A percentile compares a stretch with the other conserved stretches of the same genome.
phyloP scores from a whole-genome alignment of 1,140 invertebrate genomes.

The Lordiphosa mommai region DNA sequence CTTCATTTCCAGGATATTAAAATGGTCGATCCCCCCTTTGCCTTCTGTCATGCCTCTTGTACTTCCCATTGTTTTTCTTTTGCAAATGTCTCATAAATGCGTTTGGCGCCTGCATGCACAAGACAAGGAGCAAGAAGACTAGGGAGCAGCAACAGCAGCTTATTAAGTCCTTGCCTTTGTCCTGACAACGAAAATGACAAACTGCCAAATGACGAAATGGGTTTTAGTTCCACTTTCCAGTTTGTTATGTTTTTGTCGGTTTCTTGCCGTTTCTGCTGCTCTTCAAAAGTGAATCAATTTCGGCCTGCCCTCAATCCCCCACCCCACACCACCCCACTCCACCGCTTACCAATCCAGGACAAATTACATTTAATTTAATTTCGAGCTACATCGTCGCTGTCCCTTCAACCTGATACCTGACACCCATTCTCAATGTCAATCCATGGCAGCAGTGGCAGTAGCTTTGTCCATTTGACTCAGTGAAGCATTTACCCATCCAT shows the following conservation, averaged over 20 bases:
- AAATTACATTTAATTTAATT: slow-evolving; percentile 77
- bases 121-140: background rate
- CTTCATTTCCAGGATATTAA: no score
- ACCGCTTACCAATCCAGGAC: slow-evolving; percentile 38
- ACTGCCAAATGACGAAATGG: slow-evolving; percentile 18
- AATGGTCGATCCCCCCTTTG: no score
- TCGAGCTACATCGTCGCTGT: slow-evolving; percentile 8
- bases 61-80: background rate
- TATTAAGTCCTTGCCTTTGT: slow-evolving; percentile 35
- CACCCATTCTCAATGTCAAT: slow-evolving; percentile 29
- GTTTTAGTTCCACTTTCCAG: slow-evolving; percentile 3
- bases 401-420: slow-evolving; percentile 13
- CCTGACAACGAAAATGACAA: slow-evolving; percentile 41
- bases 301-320: background rate
- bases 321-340: no score
- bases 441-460: slow-evolving; percentile 10
- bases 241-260: background rate
- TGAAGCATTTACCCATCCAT: slow-evolving; percentile 44
- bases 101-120: background rate
- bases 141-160: background rate
- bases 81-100: slow-evolving; percentile 16
- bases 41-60: background rate
- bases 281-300: slow-evolving; percentile 35
- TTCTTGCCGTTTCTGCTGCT: slow-evolving; percentile 12
- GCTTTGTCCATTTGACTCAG: slow-evolving; percentile 15